A percentile compares a stretch with the other conserved stretches of the same genome.
phyloP scores from a whole-genome alignment of 2,888 invertebrate species.

The Dorcus parallelipipedus region DNA sequence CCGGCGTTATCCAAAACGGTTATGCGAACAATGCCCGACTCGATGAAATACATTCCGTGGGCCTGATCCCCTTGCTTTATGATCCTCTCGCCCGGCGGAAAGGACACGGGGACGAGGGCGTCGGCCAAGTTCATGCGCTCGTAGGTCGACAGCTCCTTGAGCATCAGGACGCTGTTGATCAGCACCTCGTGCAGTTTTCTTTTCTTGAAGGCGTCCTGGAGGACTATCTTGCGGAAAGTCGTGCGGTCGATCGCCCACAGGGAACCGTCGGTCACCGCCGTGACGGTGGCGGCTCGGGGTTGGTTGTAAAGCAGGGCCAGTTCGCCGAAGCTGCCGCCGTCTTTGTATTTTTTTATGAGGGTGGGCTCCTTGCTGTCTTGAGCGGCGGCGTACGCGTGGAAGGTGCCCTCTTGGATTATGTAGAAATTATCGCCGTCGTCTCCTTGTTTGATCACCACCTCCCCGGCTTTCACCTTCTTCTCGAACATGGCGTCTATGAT shows the following conservation, averaged over 20 bases:
- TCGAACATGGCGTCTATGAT: constrained; percentile 99
- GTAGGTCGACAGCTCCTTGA: constrained; percentile 90
- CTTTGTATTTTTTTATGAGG: constrained; percentile 84
- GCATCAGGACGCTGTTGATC: constrained; percentile 92
- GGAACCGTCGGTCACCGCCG: constrained; percentile 76
- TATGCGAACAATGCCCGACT: constrained; percentile 85
- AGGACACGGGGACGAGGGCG: constrained; percentile 81
- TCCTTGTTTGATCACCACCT: constrained; percentile 90
- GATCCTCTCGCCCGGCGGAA: constrained; percentile 69
- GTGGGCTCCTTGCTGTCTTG: constrained; percentile 45
- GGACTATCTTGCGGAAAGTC: constrained; percentile 92
- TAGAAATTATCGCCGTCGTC: constrained; percentile 99
- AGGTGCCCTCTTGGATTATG: constrained; percentile 91
- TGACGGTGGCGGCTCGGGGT: constrained; percentile 92
- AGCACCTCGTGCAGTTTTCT: constrained; percentile 96
- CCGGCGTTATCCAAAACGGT: constrained; percentile 80
- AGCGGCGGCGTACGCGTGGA: constrained; percentile 68
- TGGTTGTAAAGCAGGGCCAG: constrained; percentile 97
- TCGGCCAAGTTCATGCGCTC: constrained; percentile 98
- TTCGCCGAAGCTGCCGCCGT: constrained; percentile 92
- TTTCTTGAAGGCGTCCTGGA: constrained; percentile 96
- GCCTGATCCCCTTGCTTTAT: constrained; percentile 92
- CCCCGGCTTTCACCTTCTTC: constrained; percentile 77
- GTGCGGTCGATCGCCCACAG: constrained; percentile 99
- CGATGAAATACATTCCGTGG: constrained; percentile 98